Percentiles rank a stretch among this genome's conserved stretches.
These are phyloP conservation scores for Choristoneura rosaceana DNA, from an alignment of 2,888 invertebrate species.

Conservation along the genomic window DNA sequence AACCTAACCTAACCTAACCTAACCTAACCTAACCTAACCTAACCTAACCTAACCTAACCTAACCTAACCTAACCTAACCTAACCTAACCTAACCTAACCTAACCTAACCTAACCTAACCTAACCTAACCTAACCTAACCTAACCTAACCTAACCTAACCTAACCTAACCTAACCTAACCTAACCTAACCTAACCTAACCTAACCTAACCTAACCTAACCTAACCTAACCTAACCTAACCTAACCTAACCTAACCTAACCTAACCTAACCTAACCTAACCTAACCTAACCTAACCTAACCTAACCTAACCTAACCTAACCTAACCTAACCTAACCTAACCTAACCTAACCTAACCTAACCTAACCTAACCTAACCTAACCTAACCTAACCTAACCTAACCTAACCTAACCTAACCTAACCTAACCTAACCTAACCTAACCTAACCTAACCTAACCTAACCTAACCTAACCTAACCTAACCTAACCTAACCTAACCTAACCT, in stretches of 20 bases:
- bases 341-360: constrained; percentile 21
- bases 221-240: constrained; percentile 21
- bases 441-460: constrained; percentile 45
- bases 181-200: constrained; percentile 22
- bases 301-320: constrained; percentile 22
- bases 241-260: constrained; percentile 22
- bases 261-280: constrained; percentile 21
- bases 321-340: constrained; percentile 21
- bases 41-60: constrained; percentile 21
- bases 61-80: constrained; percentile 28
- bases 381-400: constrained; percentile 24
- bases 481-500: constrained; percentile 44
- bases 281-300: constrained; percentile 21
- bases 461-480: constrained; percentile 44
- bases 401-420: constrained; percentile 38
- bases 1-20: constrained; percentile 22
- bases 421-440: constrained; percentile 45
- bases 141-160: constrained; percentile 19
- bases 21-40: constrained; percentile 21
- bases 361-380: constrained; percentile 35
- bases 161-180: constrained; percentile 21
- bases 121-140: constrained; percentile 22
- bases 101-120: constrained; percentile 36
- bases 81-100: constrained; percentile 44
- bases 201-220: constrained; percentile 21